Evolutionary conservation across 2,113 vertebrate genomes (phyloP), one percentile per base, ranked within the genome.

Genomic region (Rattus norvegicus): DNA sequence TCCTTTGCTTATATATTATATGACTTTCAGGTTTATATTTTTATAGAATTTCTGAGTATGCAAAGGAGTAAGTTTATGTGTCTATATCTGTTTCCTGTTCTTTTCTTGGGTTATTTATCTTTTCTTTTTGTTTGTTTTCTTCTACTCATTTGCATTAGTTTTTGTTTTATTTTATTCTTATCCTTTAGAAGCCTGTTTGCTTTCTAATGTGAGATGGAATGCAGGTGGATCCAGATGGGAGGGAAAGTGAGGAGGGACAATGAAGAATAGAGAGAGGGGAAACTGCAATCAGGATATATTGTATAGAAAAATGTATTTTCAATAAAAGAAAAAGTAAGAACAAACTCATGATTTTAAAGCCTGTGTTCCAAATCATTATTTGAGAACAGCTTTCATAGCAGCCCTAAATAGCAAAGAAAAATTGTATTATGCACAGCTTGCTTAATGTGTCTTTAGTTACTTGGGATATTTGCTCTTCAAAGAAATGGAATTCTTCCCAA

Each of bases 261-360:
- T 24, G 6, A 61, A 69, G 67, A 16, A 69, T 13, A 69, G 12
- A 83, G 3, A 2, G 20, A 83, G 22, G 54, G 16, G 30, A 80
- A 80, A 36, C 16, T 33, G 8, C 59, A 24, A 61, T n/a, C 19
- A 59, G 20, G 5, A 81, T 59, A n/a, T 59, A 81, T 24, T 24
- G 33, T 59, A 4, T 22, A 81, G 54, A 54, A 47, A 80, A 36
- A n/a, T 80, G 2, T 3, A n/a, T 81, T 59, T 81, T 26, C 80
- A 39, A 39, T 8, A 61, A 83, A 77, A 61, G 56, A 61, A 61
- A 61, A 59, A 83, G 7, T n/a, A 61, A 61, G 30, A 79, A 92
- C 85, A 13, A 70, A 92, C 20, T 11, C 69, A 33, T 91, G 33
- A 65, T 16, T 91, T 92, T 91, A 91, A 94, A 61, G 79, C 14